Conservation (phyloP, 1,140 invertebrate genomes). For the Cepaea nemoralis region DNA sequence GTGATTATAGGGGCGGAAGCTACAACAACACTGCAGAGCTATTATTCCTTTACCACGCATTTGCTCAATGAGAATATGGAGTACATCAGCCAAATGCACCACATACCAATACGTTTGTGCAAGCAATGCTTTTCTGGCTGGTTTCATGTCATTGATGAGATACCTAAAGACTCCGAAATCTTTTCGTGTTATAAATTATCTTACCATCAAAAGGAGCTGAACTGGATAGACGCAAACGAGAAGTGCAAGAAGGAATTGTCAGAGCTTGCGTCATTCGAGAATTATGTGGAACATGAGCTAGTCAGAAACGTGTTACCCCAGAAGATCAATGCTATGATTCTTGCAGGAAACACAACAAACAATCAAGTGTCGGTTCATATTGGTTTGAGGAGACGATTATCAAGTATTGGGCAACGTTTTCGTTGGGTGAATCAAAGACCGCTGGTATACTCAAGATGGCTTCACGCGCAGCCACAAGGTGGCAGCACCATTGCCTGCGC, state of each 20-base stretch:
- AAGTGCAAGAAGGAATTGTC: background rate
- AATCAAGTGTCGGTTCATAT: background rate
- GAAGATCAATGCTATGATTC: background rate
- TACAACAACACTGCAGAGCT: background rate
- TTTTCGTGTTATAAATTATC: background rate
- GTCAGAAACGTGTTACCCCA: background rate
- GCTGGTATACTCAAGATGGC: background rate
- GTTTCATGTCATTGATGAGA: background rate
- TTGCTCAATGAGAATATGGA: background rate
- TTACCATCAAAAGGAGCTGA: background rate
- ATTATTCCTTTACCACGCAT: background rate
- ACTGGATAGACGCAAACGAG: conserved; percentile 22
- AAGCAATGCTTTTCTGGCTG: background rate
- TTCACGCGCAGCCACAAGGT: background rate
- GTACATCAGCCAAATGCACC: background rate
- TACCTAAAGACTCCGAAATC: background rate
- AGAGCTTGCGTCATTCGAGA: background rate
- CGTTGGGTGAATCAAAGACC: conserved; percentile 22
- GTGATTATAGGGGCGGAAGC: background rate
- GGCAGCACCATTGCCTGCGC: background rate
- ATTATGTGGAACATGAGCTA: background rate
- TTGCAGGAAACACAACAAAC: background rate
- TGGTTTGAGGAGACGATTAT: background rate
- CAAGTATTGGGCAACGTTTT: conserved; percentile 5
- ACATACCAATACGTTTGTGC: background rate